These are phyloP conservation scores for Grus americana DNA, from an alignment of 2,113 vertebrate genomes.

Conservation along the genomic window DNA sequence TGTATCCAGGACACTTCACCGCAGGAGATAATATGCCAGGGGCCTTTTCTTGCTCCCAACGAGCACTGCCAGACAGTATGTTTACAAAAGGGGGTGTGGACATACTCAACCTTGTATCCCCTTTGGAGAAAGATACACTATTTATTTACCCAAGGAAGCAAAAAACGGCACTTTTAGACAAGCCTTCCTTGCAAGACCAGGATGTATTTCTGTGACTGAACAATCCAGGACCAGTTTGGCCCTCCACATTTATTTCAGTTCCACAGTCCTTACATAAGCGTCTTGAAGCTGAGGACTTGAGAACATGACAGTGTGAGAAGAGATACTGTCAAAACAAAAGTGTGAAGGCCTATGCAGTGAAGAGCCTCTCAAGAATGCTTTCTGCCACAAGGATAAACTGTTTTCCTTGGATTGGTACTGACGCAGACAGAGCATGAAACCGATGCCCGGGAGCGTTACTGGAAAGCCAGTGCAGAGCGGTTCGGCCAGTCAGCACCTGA, in stretches of 20 bases:
- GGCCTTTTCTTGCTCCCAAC: neutral
- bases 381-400: neutral
- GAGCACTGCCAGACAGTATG: neutral
- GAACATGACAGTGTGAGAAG: conserved; percentile 27
- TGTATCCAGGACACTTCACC: neutral
- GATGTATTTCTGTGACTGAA: neutral
- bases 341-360: neutral
- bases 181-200: neutral
- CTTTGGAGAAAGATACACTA: neutral
- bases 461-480: neutral
- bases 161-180: neutral
- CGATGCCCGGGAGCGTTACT: neutral
- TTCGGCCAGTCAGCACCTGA: neutral
- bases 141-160: neutral
- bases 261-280: conserved; percentile 10
- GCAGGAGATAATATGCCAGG: neutral
- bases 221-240: neutral
- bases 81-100: neutral
- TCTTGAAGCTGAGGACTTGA: neutral
- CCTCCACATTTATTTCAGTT: neutral
- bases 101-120: neutral
- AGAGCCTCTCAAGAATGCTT: neutral
- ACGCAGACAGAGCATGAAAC: neutral
- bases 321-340: conserved; percentile 32
- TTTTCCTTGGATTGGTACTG: neutral